phyloP scores from a whole-genome alignment of 2,113 vertebrate genomes.

The Triplophysa siluroides region DNA sequence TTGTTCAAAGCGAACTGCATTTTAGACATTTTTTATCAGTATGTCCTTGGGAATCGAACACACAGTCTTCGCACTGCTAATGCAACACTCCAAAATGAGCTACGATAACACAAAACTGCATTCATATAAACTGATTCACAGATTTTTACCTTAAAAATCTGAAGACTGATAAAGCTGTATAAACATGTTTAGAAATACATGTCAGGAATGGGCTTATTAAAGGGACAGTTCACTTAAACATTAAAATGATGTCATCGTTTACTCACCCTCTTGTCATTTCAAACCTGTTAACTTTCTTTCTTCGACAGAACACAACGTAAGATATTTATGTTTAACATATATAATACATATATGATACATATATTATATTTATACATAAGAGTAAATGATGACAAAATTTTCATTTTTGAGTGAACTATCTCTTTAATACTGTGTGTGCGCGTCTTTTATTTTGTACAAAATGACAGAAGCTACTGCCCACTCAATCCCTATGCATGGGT shows the following conservation, averaged over 20 bases:
- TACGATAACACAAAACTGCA: not conserved
- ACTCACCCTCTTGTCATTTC: not conserved
- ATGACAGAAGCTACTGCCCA: constrained; percentile 10
- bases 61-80: too few species aligned
- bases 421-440: not conserved
- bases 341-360: too few species aligned
- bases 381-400: not conserved
- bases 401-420: too few species aligned
- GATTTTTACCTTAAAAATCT: not conserved
- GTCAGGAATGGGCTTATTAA: not conserved
- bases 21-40: too few species aligned
- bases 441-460: constrained; percentile 3
- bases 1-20: too few species aligned
- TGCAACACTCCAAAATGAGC: too few species aligned
- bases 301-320: too few species aligned
- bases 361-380: too few species aligned
- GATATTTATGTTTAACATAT: too few species aligned
- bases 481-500: not conserved
- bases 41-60: too few species aligned
- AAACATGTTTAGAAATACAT: too few species aligned
- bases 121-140: constrained; percentile 6
- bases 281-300: too few species aligned
- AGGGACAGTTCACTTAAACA: not conserved
- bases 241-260: not conserved
- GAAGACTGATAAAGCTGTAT: not conserved